Conservation (phyloP, 1,140 invertebrate species). For the Neomicropteryx cornuta region DNA sequence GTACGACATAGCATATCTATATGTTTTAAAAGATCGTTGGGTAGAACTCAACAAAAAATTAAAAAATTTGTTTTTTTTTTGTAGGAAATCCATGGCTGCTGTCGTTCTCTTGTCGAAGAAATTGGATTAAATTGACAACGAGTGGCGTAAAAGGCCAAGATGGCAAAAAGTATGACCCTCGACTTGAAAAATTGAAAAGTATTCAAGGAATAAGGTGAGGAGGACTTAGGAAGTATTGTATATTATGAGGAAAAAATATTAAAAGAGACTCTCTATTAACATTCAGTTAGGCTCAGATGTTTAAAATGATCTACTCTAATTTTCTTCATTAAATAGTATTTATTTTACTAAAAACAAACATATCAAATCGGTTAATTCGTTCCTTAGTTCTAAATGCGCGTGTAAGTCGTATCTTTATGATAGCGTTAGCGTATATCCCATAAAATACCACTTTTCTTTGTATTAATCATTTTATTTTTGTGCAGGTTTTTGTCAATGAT, state of each 20-base stretch:
- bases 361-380: no score
- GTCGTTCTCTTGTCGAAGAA: constrained; percentile 25
- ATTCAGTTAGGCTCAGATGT: no score
- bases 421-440: no score
- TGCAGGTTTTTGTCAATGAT: constrained; percentile 28
- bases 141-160: no score
- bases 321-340: neutral
- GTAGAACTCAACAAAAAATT: no score
- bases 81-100: constrained; percentile 26
- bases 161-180: constrained; percentile 18
- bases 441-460: neutral
- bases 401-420: no score
- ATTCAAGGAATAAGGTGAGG: constrained; percentile 28
- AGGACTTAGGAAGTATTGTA: neutral
- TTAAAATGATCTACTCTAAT: no score
- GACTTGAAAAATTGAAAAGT: constrained; percentile 23
- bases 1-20: no score
- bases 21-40: no score
- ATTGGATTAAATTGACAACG: constrained; percentile 23
- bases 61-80: constrained; percentile 15
- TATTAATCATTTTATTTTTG: neutral
- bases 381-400: no score
- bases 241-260: neutral
- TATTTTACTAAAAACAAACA: neutral
- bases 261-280: no score